These are phyloP conservation scores for Apodemia mormo DNA, from an alignment of 2,888 invertebrate species.

Conservation along the genomic window DNA sequence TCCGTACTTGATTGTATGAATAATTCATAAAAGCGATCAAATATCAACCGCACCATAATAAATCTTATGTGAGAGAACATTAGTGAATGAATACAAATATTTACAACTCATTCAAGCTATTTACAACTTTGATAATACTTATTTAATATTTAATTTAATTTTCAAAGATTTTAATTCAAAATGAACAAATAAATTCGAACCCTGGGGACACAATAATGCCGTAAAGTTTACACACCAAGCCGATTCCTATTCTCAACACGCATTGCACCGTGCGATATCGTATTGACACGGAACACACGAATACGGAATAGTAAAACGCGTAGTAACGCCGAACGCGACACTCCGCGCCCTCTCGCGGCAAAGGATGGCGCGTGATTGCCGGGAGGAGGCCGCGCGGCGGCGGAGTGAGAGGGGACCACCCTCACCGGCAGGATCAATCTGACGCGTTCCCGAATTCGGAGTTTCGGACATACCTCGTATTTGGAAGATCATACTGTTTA, in stretches of 20 bases:
- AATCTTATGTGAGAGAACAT: neutral
- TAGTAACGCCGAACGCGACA: conserved; percentile 45
- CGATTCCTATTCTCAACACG: conserved; percentile 63
- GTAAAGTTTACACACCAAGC: conserved; percentile 15
- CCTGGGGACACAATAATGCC: conserved; percentile 17
- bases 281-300: conserved; percentile 74
- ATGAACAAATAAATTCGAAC: conserved; percentile 8
- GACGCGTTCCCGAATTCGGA: conserved; percentile 50
- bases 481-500: conserved; percentile 41
- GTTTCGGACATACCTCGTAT: conserved; percentile 44
- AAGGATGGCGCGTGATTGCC: conserved; percentile 76
- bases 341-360: conserved; percentile 72
- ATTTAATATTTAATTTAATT: too few species aligned
- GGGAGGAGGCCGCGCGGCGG: conserved; percentile 45
- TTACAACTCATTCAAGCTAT: neutral
- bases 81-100: neutral
- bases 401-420: conserved; percentile 68
- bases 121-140: too few species aligned
- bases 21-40: conserved; percentile 19
- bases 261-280: conserved; percentile 55
- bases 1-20: conserved; percentile 10
- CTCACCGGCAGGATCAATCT: conserved; percentile 60
- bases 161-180: neutral
- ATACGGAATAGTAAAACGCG: conserved; percentile 57
- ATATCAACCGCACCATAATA: conserved; percentile 8